These are phyloP conservation scores for Drosophila basisetae DNA, from an alignment of 2,888 invertebrate genomes.

Conservation along the genomic window DNA sequence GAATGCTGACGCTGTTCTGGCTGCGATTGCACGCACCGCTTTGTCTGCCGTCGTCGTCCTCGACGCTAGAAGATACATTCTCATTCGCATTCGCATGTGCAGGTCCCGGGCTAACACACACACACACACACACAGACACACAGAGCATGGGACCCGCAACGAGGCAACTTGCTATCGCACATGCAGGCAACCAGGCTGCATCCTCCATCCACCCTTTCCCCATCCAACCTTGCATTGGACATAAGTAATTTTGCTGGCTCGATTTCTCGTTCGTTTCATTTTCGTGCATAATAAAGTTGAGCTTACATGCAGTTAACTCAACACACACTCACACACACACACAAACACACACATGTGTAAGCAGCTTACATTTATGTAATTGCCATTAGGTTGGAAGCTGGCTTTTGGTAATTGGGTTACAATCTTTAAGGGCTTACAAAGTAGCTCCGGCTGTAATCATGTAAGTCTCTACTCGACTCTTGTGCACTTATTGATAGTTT, in stretches of 20 bases:
- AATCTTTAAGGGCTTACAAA: constrained; percentile 18
- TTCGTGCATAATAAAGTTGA: constrained; percentile 77
- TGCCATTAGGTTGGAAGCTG: constrained; percentile 21
- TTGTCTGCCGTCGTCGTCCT: constrained; percentile 64
- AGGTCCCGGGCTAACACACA: constrained; percentile 11
- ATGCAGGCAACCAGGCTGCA: constrained; percentile 3
- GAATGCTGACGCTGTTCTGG: constrained; percentile 67
- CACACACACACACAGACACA: constrained; percentile 1
- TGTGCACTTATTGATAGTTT: constrained; percentile 6
- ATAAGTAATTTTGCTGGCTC: constrained; percentile 68
- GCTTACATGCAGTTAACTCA: constrained; percentile 54
- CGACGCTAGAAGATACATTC: constrained; percentile 57
- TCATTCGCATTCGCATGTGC: constrained; percentile 43
- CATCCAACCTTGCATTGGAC: constrained; percentile 50
- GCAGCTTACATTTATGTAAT: constrained; percentile 2
- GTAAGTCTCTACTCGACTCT: background rate
- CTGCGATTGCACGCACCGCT: constrained; percentile 77
- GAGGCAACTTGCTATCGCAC: constrained; percentile 48
- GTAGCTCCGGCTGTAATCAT: background rate
- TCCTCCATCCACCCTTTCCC: constrained; percentile 1
- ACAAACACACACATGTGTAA: background rate
- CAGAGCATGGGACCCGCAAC: constrained; percentile 20
- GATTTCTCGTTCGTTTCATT: constrained; percentile 65
- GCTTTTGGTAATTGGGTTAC: constrained; percentile 37
- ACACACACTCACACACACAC: constrained; percentile 11